These are phyloP conservation scores for Catalaphyllia jardinei DNA, from an alignment of 64 coral and sea anemone genomes.

Conservation along the genomic window DNA sequence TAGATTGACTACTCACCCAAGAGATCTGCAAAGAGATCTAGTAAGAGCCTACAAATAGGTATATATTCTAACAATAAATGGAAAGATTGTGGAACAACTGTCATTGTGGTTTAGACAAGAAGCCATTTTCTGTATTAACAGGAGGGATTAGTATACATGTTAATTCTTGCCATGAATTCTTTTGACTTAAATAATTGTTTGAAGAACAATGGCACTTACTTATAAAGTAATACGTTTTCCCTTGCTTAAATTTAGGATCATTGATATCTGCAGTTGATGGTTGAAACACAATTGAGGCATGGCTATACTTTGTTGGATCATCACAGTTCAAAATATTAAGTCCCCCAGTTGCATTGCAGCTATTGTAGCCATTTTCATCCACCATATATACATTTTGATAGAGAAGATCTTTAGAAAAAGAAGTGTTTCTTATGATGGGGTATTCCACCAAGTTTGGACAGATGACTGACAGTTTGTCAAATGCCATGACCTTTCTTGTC, in stretches of 20 bases:
- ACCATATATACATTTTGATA: constrained; percentile 58
- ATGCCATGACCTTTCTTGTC: constrained; percentile 44
- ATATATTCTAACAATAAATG: too few species aligned
- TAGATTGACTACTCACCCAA: too few species aligned
- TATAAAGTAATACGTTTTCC: constrained; percentile 57
- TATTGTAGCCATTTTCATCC: constrained; percentile 58
- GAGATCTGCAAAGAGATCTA: too few species aligned
- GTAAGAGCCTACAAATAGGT: too few species aligned
- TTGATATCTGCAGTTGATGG: background rate
- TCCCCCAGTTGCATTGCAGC: constrained; percentile 50
- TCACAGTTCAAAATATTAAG: constrained; percentile 22
- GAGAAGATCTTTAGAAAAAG: constrained; percentile 25
- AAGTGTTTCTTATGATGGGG: background rate
- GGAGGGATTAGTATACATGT: too few species aligned
- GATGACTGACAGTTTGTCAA: background rate
- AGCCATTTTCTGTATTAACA: too few species aligned
- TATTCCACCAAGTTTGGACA: constrained; percentile 32
- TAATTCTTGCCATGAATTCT: too few species aligned
- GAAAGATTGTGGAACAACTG: too few species aligned
- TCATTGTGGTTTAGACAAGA: too few species aligned
- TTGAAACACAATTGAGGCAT: constrained; percentile 13
- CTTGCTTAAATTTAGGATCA: constrained; percentile 17
- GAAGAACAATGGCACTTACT: constrained; percentile 16
- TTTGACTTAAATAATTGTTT: background rate
- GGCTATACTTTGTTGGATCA: background rate